These are phyloP conservation scores for Teleopsis dalmanni DNA, from an alignment of 1,140 invertebrate genomes.

Conservation along the genomic window DNA sequence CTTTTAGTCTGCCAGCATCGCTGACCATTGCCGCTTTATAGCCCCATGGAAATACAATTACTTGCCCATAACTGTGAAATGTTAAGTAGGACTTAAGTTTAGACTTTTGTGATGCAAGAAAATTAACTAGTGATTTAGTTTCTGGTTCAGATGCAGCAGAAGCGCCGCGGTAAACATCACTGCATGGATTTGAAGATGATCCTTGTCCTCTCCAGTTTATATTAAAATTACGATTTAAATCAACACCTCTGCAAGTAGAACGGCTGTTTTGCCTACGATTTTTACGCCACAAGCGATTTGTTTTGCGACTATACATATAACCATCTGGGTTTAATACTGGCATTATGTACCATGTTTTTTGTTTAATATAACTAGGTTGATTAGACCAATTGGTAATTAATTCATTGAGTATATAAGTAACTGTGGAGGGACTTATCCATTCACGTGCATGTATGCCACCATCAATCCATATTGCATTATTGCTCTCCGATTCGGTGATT, in stretches of 20 bases:
- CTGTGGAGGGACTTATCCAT: constrained; percentile 67
- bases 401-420: constrained; percentile 57
- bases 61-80: constrained; percentile 70
- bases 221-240: constrained; percentile 65
- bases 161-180: constrained; percentile 70
- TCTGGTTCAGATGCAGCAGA: constrained; percentile 79
- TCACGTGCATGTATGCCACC: constrained; percentile 63
- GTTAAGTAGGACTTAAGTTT: constrained; percentile 48
- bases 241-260: constrained; percentile 48
- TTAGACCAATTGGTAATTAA: constrained; percentile 50
- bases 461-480: too few relatives aligned
- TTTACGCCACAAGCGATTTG: constrained; percentile 72
- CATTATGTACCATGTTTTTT: constrained; percentile 61
- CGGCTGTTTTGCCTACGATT: constrained; percentile 50
- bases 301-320: constrained; percentile 67
- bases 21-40: too few relatives aligned
- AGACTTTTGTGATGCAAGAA: constrained; percentile 38
- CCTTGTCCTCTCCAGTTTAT: constrained; percentile 64
- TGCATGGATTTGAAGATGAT: constrained; percentile 66
- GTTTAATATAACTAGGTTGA: constrained; percentile 45
- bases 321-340: constrained; percentile 75
- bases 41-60: constrained; percentile 65
- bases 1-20: too few relatives aligned
- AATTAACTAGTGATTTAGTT: constrained; percentile 60
- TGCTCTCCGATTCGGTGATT: too few relatives aligned